These are phyloP conservation scores for Cyanocitta stelleri DNA, from an alignment of 2,113 vertebrate genomes.

Conservation along the genomic window DNA sequence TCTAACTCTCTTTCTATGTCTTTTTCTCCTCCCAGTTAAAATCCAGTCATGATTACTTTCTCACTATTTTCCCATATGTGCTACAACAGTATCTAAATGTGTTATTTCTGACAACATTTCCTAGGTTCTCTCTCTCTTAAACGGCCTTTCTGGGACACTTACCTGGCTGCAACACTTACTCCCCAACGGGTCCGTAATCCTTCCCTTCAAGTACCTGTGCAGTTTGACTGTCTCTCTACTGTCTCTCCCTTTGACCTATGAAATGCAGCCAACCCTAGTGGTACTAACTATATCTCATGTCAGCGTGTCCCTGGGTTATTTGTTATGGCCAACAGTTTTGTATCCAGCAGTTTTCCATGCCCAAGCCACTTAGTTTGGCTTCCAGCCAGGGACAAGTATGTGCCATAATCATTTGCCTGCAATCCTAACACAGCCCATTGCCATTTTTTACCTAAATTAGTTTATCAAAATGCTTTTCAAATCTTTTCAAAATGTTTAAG, in stretches of 20 bases:
- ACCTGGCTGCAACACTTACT: neutral
- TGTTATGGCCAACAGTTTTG: neutral
- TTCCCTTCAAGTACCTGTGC: neutral
- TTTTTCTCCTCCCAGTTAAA: neutral
- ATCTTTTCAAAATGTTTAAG: neutral
- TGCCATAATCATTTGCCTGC: neutral
- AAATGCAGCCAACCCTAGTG: neutral
- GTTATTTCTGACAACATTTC: neutral
- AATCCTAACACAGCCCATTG: neutral
- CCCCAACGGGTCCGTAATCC: neutral
- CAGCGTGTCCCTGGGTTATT: neutral
- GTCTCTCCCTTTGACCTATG: neutral
- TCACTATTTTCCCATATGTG: neutral
- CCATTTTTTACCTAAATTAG: neutral
- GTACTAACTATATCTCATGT: neutral
- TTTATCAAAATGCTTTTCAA: neutral
- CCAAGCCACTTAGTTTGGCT: neutral
- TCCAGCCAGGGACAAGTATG: neutral
- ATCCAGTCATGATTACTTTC: neutral
- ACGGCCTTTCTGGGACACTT: neutral
- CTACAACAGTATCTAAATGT: neutral
- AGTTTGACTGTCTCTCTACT: neutral
- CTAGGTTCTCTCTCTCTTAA: neutral
- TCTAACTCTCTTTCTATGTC: neutral
- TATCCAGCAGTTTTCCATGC: neutral